Percentiles rank a stretch among this genome's conserved stretches.
phyloP scores from a whole-genome alignment of 23 tunicate genomes.

The Styela clava region DNA sequence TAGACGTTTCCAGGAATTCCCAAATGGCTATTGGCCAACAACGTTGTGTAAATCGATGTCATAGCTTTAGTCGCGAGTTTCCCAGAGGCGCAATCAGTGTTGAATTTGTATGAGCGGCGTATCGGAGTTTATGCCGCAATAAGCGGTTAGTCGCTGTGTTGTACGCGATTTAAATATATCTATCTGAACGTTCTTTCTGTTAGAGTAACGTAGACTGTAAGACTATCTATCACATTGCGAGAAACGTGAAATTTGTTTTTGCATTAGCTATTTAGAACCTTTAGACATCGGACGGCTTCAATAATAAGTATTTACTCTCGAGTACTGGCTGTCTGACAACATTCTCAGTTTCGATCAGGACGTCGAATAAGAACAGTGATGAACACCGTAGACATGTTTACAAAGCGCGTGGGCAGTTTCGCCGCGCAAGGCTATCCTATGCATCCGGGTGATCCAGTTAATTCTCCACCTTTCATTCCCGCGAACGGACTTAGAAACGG shows the following conservation, averaged over 20 bases:
- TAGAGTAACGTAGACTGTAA: too few species aligned
- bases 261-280: background rate
- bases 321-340: background rate
- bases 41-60: background rate
- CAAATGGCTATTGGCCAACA: background rate
- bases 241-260: background rate
- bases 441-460: constrained; percentile 21
- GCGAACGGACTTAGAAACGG: constrained; percentile 23
- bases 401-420: constrained; percentile 33
- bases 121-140: too few species aligned
- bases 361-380: background rate
- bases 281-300: background rate
- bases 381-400: constrained; percentile 26
- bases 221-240: background rate
- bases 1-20: background rate
- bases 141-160: too few species aligned
- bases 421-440: constrained; percentile 22
- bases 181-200: too few species aligned
- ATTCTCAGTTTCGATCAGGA: background rate
- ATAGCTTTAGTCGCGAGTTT: too few species aligned
- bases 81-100: too few species aligned
- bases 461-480: constrained; percentile 22
- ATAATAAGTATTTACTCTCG: background rate
- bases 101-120: too few species aligned
- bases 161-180: too few species aligned